A percentile compares a stretch with the other conserved stretches of the same genome.
These are phyloP conservation scores for Plagiodera versicolora DNA, from an alignment of 2,888 invertebrate genomes.

Conservation along the genomic window DNA sequence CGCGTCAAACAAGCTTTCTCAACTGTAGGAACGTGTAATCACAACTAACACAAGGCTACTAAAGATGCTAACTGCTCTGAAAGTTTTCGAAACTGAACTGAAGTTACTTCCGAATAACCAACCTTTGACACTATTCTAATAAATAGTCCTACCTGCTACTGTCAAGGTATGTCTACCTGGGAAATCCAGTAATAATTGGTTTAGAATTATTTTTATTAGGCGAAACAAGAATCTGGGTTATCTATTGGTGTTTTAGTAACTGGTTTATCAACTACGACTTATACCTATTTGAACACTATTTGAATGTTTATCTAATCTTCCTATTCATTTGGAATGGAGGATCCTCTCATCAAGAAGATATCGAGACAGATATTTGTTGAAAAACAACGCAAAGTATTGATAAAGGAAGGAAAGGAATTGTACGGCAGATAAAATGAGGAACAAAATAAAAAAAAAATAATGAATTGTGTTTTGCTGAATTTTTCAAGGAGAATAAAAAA, in stretches of 20 bases:
- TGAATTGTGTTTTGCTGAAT: no score
- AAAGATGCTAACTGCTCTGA: no score
- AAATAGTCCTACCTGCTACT: neutral
- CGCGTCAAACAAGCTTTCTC: no score
- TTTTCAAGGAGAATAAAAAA: no score
- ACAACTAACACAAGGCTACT: no score
- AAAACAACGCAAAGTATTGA: neutral
- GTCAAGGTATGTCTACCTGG: neutral
- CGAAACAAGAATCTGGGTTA: neutral
- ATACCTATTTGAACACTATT: neutral
- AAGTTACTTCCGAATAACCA: no score
- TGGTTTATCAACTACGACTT: neutral
- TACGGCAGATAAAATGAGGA: no score
- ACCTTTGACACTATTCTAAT: neutral
- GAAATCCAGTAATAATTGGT: neutral
- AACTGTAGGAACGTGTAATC: no score
- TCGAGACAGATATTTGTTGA: neutral
- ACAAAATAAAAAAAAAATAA: no score
- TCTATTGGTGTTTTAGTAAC: neutral
- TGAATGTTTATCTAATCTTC: neutral
- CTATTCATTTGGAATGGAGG: neutral
- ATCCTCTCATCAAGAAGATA: neutral
- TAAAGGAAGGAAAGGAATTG: neutral
- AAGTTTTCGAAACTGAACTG: no score
- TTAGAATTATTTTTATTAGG: neutral